These are phyloP conservation scores for Anolis apletophallus DNA, from an alignment of 2,797 vertebrate genomes.

Conservation along the genomic window DNA sequence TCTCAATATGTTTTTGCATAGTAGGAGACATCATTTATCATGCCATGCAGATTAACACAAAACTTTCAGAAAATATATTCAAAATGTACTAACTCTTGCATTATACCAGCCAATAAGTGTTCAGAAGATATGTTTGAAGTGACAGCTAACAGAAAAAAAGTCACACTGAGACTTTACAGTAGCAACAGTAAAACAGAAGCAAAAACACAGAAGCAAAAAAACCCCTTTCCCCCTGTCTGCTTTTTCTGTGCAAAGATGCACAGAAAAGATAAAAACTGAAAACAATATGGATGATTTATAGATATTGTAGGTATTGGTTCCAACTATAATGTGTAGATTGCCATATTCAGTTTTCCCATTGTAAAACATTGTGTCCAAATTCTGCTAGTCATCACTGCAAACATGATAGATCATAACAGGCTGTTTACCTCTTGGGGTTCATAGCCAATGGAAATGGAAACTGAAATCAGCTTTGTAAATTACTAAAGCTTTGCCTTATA, in stretches of 20 bases:
- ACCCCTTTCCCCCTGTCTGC: not conserved
- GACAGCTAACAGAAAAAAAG: not conserved
- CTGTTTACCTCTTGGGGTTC: not conserved
- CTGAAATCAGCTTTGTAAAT: not conserved
- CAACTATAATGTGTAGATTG: not conserved
- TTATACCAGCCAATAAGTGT: not conserved
- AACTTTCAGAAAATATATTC: not conserved
- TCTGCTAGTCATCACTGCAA: not conserved
- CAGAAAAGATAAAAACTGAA: too few relatives aligned
- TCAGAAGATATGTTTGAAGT: not conserved
- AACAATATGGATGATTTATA: not conserved
- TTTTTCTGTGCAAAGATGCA: not conserved
- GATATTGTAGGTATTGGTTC: not conserved
- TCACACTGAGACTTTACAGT: not conserved
- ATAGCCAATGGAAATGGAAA: too few relatives aligned
- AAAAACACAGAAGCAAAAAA: not conserved
- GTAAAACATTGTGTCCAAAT: not conserved
- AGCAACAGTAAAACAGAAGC: not conserved
- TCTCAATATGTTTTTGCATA: not conserved
- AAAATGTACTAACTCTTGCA: not conserved
- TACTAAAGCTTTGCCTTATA: not conserved
- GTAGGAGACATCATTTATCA: not conserved
- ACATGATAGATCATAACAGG: not conserved
- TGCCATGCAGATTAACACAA: not conserved
- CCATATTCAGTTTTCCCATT: too few relatives aligned